Conservation (phyloP, 2,797 vertebrate genomes). For the Oceanodroma leucorhoa region DNA sequence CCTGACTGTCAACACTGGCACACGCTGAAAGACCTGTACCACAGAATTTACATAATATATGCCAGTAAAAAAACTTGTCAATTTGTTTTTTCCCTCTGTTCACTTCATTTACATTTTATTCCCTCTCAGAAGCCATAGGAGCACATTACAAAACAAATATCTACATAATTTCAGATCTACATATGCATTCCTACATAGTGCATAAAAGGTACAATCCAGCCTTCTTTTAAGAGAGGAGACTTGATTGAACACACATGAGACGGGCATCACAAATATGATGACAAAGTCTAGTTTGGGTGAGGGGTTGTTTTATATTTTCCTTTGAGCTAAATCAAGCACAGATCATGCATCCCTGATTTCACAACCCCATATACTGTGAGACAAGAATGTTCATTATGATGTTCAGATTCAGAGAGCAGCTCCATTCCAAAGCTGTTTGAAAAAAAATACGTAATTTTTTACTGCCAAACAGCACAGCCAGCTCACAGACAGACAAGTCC, state of each 20-base stretch:
- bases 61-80: not conserved
- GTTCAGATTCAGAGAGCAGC: constrained; percentile 13
- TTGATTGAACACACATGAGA: not conserved
- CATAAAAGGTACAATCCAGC: not conserved
- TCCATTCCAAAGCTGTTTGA: not conserved
- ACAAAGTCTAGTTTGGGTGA: not conserved
- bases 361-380: not conserved
- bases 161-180: not conserved
- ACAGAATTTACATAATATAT: not conserved
- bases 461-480: not conserved
- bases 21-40: not conserved
- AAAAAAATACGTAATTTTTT: not conserved
- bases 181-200: not conserved
- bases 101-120: constrained; percentile 26
- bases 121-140: not conserved
- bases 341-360: not conserved
- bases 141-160: not conserved
- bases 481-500: not conserved
- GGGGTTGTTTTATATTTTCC: not conserved
- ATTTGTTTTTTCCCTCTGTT: constrained; percentile 19
- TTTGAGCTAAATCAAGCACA: not conserved
- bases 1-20: not conserved
- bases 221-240: not conserved
- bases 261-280: not conserved
- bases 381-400: not conserved